Evolutionary conservation across 2,113 vertebrate species (phyloP).

Genomic region (Penelope pileata): DNA sequence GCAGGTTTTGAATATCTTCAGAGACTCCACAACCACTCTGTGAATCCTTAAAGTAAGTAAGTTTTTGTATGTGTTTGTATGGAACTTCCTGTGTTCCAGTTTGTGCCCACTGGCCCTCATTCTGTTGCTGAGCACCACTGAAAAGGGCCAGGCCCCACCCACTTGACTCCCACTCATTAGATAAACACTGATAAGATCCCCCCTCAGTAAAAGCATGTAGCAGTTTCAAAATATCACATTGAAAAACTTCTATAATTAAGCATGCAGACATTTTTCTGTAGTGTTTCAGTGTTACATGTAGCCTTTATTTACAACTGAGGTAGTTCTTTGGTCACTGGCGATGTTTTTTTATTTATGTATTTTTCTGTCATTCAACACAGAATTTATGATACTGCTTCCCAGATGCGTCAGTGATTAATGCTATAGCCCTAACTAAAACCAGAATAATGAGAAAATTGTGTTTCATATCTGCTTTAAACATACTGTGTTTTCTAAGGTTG

Average conservation of each 20-base stretch:
- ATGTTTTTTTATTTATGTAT: neutral
- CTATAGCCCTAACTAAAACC: neutral
- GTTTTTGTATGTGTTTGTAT: too few relatives aligned
- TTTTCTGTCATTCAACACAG: neutral
- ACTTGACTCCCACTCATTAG: too few relatives aligned
- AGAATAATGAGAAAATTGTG: neutral
- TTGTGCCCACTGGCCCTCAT: too few relatives aligned
- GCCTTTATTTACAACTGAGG: neutral
- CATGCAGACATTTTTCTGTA: neutral
- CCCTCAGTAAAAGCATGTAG: too few relatives aligned
- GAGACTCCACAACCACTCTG: too few relatives aligned
- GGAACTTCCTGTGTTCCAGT: too few relatives aligned
- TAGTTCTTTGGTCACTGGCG: neutral
- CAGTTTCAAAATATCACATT: neutral
- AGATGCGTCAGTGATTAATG: neutral
- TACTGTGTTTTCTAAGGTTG: neutral
- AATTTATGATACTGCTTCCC: neutral
- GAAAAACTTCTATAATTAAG: neutral
- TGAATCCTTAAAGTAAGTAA: too few relatives aligned
- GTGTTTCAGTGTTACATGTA: neutral
- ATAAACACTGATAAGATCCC: too few relatives aligned
- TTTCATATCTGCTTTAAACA: neutral
- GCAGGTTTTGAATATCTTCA: too few relatives aligned
- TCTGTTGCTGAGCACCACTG: too few relatives aligned
- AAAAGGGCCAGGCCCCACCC: too few relatives aligned